Base-by-base conservation (phyloP, 2,797 vertebrate genomes). In the Sebastes melanostomus region DNA sequence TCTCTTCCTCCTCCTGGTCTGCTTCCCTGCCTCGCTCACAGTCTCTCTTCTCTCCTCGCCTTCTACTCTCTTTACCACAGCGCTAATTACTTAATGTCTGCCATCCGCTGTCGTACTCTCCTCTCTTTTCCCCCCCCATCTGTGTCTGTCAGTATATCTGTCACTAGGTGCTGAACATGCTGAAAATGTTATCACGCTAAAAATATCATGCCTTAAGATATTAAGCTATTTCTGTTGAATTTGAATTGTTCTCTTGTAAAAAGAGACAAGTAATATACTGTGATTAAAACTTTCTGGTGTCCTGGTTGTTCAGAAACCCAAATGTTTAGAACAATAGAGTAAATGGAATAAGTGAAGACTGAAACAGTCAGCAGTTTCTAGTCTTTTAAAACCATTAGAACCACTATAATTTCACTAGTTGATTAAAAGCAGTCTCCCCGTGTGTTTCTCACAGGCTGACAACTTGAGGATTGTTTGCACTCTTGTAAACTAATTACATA, bases 51-150 rank as follows among this genome's bases (percentile, higher is more conserved):
- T 30, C 18, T 79, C 52, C 27, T 70, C 1, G 18, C 30, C 66
- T 59, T 62, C 59, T 56, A 50, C 12, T 5, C 63, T 65, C 66
- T 72, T 79, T 46, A 82, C 74, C 32, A 36, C 73, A 65, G 66
- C 70, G 8, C 46, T 77, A 85, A 87, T 88, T 58, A 78, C 46
- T 83, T 80, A 77, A 84, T 83, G 84, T 75, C 66, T 70, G 29
- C 66, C 58, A 73, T 61, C 59, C 52, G 6, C 88, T 69, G 55
- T 20, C 14, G 11, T 27, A 24, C 54, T 78, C 54, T n/a, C 16
- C 6, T 29, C 50, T 63, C 10, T 30, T 36, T 27, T 0, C 22
- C 14, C 30, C 46, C n/a, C 6, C 5, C 6, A 24, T 80, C 46
- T 74, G 1, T 78, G 18, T 71, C 16, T 25, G 9, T 63, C 52